Evolutionary conservation across 2,113 vertebrate genomes (phyloP).

Genomic region (Dendrocopos noguchii): DNA sequence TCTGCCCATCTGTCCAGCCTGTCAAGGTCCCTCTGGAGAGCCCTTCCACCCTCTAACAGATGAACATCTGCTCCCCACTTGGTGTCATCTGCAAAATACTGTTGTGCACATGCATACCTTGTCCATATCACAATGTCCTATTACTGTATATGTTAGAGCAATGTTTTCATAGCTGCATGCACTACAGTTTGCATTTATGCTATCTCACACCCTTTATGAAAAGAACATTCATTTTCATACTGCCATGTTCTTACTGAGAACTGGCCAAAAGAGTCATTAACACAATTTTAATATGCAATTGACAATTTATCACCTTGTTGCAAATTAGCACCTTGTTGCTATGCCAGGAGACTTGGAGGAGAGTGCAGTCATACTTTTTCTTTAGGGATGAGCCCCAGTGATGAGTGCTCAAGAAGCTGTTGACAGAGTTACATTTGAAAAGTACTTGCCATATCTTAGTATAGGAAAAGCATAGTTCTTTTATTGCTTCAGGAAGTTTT

Average conservation of each 20-base stretch:
- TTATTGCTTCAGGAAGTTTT: constrained; percentile 73
- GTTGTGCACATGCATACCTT: neutral
- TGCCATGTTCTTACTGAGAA: neutral
- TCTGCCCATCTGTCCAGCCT: no score
- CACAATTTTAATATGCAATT: neutral
- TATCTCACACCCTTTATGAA: neutral
- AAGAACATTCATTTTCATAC: neutral
- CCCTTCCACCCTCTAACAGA: no score
- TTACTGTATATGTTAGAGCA: neutral
- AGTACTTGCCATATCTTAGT: neutral
- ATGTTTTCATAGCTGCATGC: neutral
- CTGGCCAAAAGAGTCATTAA: neutral
- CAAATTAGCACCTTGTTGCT: neutral
- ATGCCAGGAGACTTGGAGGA: neutral
- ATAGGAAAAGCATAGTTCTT: constrained; percentile 52
- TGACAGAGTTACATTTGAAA: neutral
- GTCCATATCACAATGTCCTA: rapidly evolving
- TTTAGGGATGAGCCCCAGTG: neutral
- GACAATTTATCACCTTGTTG: neutral
- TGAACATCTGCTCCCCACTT: no score
- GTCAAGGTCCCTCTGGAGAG: no score
- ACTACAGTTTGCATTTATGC: neutral
- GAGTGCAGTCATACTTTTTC: neutral
- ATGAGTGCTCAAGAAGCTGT: neutral
- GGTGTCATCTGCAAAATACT: neutral